These are phyloP conservation scores for Erebia palarica DNA, from an alignment of 2,888 invertebrate species.

Conservation along the genomic window DNA sequence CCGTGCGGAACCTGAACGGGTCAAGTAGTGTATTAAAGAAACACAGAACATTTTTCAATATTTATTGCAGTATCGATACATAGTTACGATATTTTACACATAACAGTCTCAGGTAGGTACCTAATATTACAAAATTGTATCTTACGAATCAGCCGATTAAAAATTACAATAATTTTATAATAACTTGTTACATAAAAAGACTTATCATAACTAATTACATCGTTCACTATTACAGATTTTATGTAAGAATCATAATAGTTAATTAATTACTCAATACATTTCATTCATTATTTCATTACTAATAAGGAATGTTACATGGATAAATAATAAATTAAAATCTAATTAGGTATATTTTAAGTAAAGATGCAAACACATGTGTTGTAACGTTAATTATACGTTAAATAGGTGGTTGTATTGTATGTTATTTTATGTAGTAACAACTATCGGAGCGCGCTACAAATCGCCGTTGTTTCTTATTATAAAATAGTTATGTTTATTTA, in stretches of 20 bases:
- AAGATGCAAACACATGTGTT: neutral
- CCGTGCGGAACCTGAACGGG: neutral
- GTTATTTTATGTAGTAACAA: too few species aligned
- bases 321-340: neutral
- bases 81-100: conserved; percentile 30
- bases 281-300: conserved; percentile 12
- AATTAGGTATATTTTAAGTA: neutral
- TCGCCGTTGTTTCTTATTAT: too few species aligned
- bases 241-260: conserved; percentile 6
- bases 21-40: conserved; percentile 5
- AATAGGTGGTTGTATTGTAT: too few species aligned
- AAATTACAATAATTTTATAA: conserved; percentile 25
- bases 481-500: too few species aligned
- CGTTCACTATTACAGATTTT: neutral
- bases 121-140: conserved; percentile 20
- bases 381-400: neutral
- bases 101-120: conserved; percentile 32
- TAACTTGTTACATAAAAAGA: conserved; percentile 17
- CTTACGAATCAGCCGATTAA: conserved; percentile 30
- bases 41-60: conserved; percentile 20
- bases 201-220: conserved; percentile 8
- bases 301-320: conserved; percentile 15
- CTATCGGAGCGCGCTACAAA: too few species aligned
- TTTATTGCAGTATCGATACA: conserved; percentile 32
- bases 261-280: neutral